Conservation (phyloP, 2,113 vertebrate species). For the Scalopus aquaticus region DNA sequence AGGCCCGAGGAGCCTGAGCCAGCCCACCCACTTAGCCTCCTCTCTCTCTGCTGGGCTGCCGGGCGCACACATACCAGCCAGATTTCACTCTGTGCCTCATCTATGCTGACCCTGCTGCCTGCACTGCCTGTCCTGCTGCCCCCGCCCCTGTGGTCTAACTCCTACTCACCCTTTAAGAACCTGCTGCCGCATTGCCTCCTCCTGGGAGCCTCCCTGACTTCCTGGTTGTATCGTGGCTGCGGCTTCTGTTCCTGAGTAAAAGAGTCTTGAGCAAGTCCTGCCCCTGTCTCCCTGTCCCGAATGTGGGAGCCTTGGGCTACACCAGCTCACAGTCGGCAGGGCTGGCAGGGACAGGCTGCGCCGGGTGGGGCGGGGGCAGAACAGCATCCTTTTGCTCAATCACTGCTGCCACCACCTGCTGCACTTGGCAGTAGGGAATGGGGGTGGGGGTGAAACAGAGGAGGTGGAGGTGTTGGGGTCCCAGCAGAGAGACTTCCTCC, state of each 20-base stretch:
- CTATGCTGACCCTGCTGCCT: neutral
- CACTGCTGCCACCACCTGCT: no score
- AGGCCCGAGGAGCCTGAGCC: neutral
- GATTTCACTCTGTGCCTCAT: neutral
- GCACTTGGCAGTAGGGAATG: accelerated
- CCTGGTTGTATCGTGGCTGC: neutral
- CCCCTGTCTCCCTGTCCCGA: neutral
- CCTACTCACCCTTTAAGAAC: neutral
- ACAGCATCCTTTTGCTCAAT: neutral
- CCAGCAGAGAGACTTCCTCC: neutral
- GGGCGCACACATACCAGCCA: accelerated
- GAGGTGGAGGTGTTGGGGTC: neutral
- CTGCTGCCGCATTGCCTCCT: neutral
- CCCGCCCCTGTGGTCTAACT: neutral
- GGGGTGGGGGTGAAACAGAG: neutral
- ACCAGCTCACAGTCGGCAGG: neutral
- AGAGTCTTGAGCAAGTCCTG: neutral
- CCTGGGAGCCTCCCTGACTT: neutral
- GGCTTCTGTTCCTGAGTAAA: neutral
- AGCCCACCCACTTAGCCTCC: accelerated
- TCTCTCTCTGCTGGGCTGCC: neutral
- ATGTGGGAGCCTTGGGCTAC: neutral
- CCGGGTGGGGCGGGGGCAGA: accelerated
- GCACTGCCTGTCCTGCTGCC: neutral
- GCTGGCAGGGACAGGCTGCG: neutral